Percentiles rank a stretch among this genome's conserved stretches.
Conservation (phyloP, 2,888 invertebrate species). For the Cerastis rubricosa region DNA sequence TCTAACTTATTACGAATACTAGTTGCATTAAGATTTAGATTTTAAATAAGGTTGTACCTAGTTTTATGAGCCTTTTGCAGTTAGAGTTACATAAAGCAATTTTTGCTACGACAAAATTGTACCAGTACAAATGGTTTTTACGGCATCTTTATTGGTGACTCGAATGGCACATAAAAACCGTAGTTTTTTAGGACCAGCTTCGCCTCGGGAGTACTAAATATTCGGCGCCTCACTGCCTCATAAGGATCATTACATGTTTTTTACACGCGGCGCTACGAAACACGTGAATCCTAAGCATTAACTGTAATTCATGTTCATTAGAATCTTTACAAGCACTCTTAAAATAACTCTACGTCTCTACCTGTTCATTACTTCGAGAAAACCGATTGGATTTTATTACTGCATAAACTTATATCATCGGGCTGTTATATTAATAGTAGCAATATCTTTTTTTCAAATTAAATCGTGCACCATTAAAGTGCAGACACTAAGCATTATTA, state of each 20-base stretch:
- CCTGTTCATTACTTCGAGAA: constrained; percentile 7
- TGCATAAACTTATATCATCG: constrained; percentile 7
- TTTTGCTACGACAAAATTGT: neutral
- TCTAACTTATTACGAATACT: neutral
- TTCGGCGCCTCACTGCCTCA: constrained; percentile 12
- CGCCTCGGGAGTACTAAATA: constrained; percentile 2
- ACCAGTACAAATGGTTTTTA: neutral
- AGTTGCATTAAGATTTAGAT: neutral
- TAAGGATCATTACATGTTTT: constrained; percentile 33
- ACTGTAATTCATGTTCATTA: constrained; percentile 28
- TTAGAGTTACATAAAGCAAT: neutral
- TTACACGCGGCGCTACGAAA: constrained; percentile 43
- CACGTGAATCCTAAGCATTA: constrained; percentile 31
- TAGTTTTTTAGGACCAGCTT: constrained; percentile 11
- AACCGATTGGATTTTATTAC: neutral
- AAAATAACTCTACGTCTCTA: constrained; percentile 13
- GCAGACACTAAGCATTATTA: constrained; percentile 23
- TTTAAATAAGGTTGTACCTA: neutral
- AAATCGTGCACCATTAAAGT: constrained; percentile 11
- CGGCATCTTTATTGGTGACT: neutral
- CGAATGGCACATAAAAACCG: neutral
- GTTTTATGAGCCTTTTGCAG: neutral
- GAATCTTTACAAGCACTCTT: constrained; percentile 24
- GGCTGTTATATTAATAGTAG: neutral
- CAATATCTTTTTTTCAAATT: constrained; percentile 9